phyloP scores from a whole-genome alignment of 1,140 invertebrate genomes.

The Cydia amplana region DNA sequence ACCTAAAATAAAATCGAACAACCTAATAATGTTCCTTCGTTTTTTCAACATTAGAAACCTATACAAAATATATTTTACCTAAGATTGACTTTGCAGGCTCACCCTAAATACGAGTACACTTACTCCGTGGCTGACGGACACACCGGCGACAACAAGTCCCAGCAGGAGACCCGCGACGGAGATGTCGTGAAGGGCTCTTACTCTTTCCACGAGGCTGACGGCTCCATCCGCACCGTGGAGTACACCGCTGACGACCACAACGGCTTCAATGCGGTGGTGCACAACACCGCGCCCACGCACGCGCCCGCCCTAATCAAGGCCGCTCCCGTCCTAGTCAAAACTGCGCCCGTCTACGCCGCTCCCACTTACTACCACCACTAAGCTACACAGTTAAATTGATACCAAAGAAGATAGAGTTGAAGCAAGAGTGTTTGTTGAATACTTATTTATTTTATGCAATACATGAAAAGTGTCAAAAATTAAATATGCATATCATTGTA shows the following conservation, averaged over 20 bases:
- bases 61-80: background rate
- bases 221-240: slow-evolving; percentile 38
- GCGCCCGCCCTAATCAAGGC: slow-evolving; percentile 42
- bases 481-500: background rate
- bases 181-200: slow-evolving; percentile 77
- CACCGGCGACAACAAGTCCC: slow-evolving; percentile 77
- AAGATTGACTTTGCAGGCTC: slow-evolving; percentile 37
- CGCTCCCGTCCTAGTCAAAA: background rate
- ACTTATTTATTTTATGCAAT: slow-evolving; percentile 19
- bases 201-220: slow-evolving; percentile 47
- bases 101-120: slow-evolving; percentile 66
- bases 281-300: slow-evolving; percentile 66
- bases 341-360: slow-evolving; percentile 23
- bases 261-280: slow-evolving; percentile 71
- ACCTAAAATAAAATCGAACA: background rate
- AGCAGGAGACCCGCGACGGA: slow-evolving; percentile 80
- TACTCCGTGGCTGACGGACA: slow-evolving; percentile 69
- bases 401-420: background rate
- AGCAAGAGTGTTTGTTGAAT: background rate
- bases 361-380: slow-evolving; percentile 34
- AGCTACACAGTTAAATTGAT: background rate
- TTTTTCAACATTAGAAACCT: background rate
- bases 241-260: slow-evolving; percentile 64
- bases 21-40: too few relatives aligned
- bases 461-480: slow-evolving; percentile 23